Percentiles rank a stretch among this genome's conserved stretches.
Evolutionary conservation across 2,113 vertebrate genomes (phyloP).

Genomic region (Speoplatyrhinus poulsoni): DNA sequence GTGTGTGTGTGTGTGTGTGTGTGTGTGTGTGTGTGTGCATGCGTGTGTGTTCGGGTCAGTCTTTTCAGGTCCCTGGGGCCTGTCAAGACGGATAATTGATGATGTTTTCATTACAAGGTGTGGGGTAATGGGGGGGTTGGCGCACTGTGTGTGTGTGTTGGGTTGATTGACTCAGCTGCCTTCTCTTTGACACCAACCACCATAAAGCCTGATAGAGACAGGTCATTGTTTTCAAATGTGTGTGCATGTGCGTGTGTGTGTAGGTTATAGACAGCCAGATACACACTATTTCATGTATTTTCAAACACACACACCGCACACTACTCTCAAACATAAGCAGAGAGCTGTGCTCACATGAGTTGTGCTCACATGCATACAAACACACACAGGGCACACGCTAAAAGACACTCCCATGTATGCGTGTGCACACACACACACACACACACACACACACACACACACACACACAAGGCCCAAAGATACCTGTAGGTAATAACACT

Average conservation of each 20-base stretch:
- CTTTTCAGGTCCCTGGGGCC: conserved; percentile 78
- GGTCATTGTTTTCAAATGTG: conserved; percentile 77
- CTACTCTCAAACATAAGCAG: too few species aligned
- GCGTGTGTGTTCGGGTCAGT: conserved; percentile 67
- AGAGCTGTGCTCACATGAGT: neutral
- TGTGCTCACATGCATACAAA: neutral
- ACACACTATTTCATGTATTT: neutral
- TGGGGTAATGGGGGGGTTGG: conserved; percentile 80
- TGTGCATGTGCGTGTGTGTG: neutral
- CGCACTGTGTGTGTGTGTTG: conserved; percentile 54
- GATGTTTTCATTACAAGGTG: conserved; percentile 92
- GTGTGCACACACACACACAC: too few species aligned
- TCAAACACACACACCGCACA: neutral
- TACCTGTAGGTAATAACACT: conserved; percentile 28
- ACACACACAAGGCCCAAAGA: too few species aligned
- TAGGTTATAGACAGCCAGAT: neutral
- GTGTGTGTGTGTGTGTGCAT: conserved; percentile 24
- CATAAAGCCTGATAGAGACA: conserved; percentile 72
- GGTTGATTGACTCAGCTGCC: conserved; percentile 82
- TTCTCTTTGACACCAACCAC: conserved; percentile 77
- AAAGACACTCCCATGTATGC: too few species aligned
- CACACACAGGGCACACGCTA: conserved; percentile 17
- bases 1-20: conserved; percentile 25
- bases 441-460: too few species aligned
- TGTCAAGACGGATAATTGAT: conserved; percentile 89